Conservation (phyloP, 2,113 vertebrate species). For the Lagopus leucura region DNA sequence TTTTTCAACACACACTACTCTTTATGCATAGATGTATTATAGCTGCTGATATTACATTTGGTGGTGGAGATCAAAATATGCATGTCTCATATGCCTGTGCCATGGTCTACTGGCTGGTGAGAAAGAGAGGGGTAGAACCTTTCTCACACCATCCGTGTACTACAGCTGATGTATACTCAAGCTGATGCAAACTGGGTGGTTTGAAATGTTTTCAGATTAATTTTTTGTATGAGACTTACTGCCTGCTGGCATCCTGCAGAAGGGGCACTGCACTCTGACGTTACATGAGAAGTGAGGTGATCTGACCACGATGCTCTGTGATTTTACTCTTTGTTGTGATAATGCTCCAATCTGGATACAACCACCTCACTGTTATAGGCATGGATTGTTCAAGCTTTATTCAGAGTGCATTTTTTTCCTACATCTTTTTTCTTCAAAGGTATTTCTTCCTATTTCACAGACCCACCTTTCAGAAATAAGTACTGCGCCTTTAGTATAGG, state of each 20-base stretch:
- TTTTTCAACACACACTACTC: not conserved
- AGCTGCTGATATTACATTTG: not conserved
- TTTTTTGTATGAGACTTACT: not conserved
- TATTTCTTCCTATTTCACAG: not conserved
- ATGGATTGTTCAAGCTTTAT: not conserved
- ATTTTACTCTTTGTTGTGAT: not conserved
- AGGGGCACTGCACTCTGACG: not conserved
- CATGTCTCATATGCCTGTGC: fast-evolving
- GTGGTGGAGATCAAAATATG: not conserved
- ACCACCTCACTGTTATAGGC: not conserved
- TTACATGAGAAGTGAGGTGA: not conserved
- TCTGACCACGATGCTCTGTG: not conserved
- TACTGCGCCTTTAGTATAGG: not conserved
- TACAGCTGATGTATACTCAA: not conserved
- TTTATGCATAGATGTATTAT: not conserved
- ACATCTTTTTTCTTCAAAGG: not conserved
- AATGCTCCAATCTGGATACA: not conserved
- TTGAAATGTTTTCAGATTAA: not conserved
- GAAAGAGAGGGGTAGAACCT: not conserved
- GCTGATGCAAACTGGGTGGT: not conserved
- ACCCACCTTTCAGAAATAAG: not conserved
- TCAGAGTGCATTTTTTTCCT: not conserved
- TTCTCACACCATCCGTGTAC: not conserved
- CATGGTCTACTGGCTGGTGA: fast-evolving
- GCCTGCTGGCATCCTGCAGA: not conserved